A percentile compares a stretch with the other conserved stretches of the same genome.
Conservation (phyloP, 2,888 invertebrate genomes). For the Trichopria drosophilae region DNA sequence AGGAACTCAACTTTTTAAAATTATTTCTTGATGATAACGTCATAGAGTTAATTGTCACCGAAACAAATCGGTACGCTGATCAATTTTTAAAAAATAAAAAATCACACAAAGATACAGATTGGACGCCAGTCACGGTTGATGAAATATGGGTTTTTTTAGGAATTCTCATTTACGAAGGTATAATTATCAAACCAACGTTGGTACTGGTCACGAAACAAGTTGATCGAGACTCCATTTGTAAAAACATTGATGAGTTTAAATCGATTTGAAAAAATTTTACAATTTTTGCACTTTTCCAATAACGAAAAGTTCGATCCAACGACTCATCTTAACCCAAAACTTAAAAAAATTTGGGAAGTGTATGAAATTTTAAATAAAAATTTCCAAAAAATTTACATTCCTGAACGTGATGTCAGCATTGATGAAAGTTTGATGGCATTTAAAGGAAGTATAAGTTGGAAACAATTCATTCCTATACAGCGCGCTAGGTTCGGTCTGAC, state of each 20-base stretch:
- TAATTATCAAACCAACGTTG: neutral
- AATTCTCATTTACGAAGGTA: neutral
- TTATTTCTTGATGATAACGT: neutral
- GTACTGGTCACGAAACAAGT: neutral
- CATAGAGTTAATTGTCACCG: slow-evolving; percentile 1
- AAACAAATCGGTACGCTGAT: slow-evolving; percentile 4
- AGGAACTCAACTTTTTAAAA: neutral
- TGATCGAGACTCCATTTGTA: neutral
- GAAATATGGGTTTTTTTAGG: too few species aligned
- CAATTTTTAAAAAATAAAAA: too few species aligned
- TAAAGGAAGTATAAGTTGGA: slow-evolving; percentile 1
- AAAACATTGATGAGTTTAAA: neutral
- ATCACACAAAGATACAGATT: neutral
- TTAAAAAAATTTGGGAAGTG: too few species aligned
- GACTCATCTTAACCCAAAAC: neutral
- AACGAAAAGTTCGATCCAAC: neutral
- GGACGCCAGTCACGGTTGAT: neutral
- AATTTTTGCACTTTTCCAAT: neutral
- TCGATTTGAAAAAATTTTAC: neutral
- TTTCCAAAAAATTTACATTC: slow-evolving; percentile 1
- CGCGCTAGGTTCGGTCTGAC: neutral
- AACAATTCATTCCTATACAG: slow-evolving; percentile 6
- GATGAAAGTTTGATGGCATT: slow-evolving; percentile 6
- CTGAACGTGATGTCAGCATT: too few species aligned
- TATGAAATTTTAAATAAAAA: neutral